Evolutionary conservation across 2,797 vertebrate genomes (phyloP).

Genomic region (Loriculus beryllinus): DNA sequence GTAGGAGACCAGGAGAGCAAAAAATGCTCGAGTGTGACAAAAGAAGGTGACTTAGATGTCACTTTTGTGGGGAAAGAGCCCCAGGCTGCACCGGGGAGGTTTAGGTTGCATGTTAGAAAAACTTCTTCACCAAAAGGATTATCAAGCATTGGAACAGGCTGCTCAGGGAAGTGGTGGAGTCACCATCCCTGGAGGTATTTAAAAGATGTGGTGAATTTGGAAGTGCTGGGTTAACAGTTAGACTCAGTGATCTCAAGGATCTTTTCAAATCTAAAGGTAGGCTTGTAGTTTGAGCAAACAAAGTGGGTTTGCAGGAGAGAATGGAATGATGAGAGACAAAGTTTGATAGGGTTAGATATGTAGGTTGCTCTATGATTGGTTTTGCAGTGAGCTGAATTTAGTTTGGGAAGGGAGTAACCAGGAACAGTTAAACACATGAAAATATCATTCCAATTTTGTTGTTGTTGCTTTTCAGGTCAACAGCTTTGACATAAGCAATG

Average conservation of each 20-base stretch:
- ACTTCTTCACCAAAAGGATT: neutral
- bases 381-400: neutral
- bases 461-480: slow-evolving; percentile 82
- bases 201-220: neutral
- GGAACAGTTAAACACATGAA: accelerated
- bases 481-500: slow-evolving; percentile 94
- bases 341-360: accelerated
- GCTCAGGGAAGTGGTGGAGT: neutral
- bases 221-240: neutral
- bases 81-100: neutral
- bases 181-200: neutral
- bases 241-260: neutral
- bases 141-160: neutral
- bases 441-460: neutral
- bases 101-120: neutral
- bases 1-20: neutral
- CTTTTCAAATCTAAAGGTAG: neutral
- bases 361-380: neutral
- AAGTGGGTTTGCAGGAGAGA: neutral
- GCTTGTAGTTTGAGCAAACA: neutral
- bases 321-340: neutral
- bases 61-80: neutral
- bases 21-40: neutral
- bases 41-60: neutral
- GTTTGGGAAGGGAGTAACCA: neutral